Evolutionary conservation across 2,113 vertebrate species (phyloP).

Genomic region (Pituophis catenifer): DNA sequence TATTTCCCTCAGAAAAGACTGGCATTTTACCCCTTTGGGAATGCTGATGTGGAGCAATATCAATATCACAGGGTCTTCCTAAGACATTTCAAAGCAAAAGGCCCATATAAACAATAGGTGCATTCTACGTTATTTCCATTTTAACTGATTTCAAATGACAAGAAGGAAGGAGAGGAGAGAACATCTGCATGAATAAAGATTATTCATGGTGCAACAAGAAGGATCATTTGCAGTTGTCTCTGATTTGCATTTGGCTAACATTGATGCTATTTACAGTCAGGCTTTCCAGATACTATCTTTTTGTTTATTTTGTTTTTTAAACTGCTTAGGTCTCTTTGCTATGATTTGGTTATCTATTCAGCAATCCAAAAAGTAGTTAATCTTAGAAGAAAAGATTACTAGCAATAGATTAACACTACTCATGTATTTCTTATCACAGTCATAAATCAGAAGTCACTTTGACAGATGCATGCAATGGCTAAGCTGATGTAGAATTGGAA

Average conservation of each 20-base stretch:
- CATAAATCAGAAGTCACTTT: not conserved
- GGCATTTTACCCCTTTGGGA: not conserved
- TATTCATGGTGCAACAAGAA: slow-evolving; percentile 38
- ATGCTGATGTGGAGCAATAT: not conserved
- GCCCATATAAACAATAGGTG: slow-evolving; percentile 3
- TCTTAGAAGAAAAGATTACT: slow-evolving; percentile 19
- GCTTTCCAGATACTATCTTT: not conserved
- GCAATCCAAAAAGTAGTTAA: slow-evolving; percentile 19
- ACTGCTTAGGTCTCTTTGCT: not conserved
- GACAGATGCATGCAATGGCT: not conserved
- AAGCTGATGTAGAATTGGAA: not conserved
- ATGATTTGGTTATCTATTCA: slow-evolving; percentile 5
- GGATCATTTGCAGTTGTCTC: slow-evolving; percentile 41
- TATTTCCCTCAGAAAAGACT: not conserved
- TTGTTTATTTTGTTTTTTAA: not conserved
- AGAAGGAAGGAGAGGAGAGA: slow-evolving; percentile 13
- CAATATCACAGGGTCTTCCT: not conserved
- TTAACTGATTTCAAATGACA: slow-evolving; percentile 21
- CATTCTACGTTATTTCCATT: not conserved
- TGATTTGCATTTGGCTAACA: slow-evolving; percentile 32
- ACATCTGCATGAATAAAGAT: slow-evolving; percentile 24
- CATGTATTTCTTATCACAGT: slow-evolving; percentile 19
- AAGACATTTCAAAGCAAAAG: not conserved
- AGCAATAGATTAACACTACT: slow-evolving; percentile 26
- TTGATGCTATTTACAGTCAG: slow-evolving; percentile 27